Base-by-base conservation (phyloP, 2,797 vertebrate species). In the Danio aesculapii region DNA sequence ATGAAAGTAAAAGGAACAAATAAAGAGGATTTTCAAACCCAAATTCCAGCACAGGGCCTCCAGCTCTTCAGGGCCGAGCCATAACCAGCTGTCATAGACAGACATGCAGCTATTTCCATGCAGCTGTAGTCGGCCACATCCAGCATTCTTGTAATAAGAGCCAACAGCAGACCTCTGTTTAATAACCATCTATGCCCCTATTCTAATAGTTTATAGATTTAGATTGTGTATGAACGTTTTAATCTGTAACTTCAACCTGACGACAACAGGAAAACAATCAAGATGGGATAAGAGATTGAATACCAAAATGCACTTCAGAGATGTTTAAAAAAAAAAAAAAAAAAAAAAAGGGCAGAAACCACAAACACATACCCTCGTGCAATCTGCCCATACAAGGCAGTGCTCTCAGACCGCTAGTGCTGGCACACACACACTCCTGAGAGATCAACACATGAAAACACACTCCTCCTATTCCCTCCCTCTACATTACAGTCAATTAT, bases 361-460 rank as follows among this genome's bases (percentile, higher is more conserved):
- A 50, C 70, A 17, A 6, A 43, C 47, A 63, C 59, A 66, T 13
- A 61, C 41, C 17, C 11, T 62, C 50, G 46, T 75, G 86, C 17
- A 62, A 41, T 83, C 79, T 81, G 83, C 86, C 91, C 90, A 88
- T 92, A 92, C 81, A 92, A 89, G 91, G 92, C 44, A 83, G 80
- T 79, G 41, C 43, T 63, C 83, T 88, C 84, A 87, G 77, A 6
- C 62, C 81, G n/a, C 63, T 68, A 13, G 19, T 41, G 62, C 12
- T 39, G n/a, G 30, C 77, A 68, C 30, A 30, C 30, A 30, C 55
- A 70, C 49, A 67, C 77, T 67, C 72, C 46, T 21, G 71, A 50
- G 21, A 70, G 75, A 85, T 82, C 80, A 85, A 76, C 73, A 82
- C 50, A 62, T 86, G 67, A 83, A 87, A 83, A 83, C 72, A 75